A percentile compares a stretch with the other conserved stretches of the same genome.
Evolutionary conservation across 2,797 vertebrate genomes (phyloP).

Genomic region (Coregonus ussuriensis): DNA sequence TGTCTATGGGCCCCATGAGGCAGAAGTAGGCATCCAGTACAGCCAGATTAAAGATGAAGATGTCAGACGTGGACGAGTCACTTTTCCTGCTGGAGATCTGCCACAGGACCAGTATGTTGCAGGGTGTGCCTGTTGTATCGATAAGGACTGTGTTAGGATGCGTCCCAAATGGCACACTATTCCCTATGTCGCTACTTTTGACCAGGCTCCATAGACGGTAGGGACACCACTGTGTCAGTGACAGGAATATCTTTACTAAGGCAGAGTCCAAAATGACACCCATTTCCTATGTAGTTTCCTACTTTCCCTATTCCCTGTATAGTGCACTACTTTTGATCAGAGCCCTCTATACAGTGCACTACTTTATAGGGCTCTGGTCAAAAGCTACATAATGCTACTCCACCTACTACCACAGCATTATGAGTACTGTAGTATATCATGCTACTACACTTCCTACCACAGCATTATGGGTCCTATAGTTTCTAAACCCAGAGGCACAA

Average conservation of each 20-base stretch:
- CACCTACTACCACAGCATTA: not conserved
- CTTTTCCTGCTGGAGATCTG: conserved; percentile 60
- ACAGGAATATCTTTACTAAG: not conserved
- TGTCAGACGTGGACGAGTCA: conserved; percentile 66
- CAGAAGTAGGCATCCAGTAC: conserved; percentile 73
- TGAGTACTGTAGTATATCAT: not conserved
- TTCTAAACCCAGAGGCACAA: too few relatives aligned
- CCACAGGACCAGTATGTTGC: conserved; percentile 74
- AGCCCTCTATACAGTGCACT: not conserved
- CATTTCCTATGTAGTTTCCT: not conserved
- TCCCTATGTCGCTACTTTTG: not conserved
- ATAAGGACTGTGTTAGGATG: not conserved
- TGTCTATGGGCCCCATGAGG: conserved; percentile 46
- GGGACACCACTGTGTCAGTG: too few relatives aligned
- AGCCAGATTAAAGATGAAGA: conserved; percentile 76
- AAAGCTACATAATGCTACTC: not conserved
- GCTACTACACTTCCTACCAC: not conserved
- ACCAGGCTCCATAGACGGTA: too few relatives aligned
- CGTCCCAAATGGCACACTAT: not conserved
- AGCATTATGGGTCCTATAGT: not conserved
- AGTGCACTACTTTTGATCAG: too few relatives aligned
- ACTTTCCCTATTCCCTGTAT: not conserved
- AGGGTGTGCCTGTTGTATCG: conserved; percentile 23
- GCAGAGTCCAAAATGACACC: not conserved
- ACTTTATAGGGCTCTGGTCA: too few relatives aligned